Evolutionary conservation across 2,888 invertebrate genomes (phyloP).

Genomic region (Adelognathus sp.): DNA sequence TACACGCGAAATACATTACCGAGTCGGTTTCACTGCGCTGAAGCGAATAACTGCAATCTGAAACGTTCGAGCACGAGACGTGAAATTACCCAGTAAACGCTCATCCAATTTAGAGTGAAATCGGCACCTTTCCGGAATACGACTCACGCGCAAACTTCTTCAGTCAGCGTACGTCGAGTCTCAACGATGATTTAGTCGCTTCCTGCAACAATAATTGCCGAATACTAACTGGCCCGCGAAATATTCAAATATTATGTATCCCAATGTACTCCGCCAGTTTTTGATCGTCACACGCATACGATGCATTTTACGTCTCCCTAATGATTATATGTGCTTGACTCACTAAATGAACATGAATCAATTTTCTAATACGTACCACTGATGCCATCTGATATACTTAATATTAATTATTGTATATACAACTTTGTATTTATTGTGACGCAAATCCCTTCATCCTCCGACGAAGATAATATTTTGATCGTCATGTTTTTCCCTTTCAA

Average conservation of each 20-base stretch:
- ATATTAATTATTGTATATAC: background rate
- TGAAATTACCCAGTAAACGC: background rate
- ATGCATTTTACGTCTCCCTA: background rate
- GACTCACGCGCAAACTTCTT: background rate
- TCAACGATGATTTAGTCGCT: slow-evolving; percentile 31
- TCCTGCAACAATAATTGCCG: slow-evolving; percentile 46
- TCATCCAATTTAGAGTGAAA: background rate
- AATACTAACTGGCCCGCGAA: background rate
- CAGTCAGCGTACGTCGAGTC: slow-evolving; percentile 20
- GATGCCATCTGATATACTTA: background rate
- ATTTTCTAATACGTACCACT: background rate
- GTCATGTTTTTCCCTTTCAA: no score
- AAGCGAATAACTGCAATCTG: background rate
- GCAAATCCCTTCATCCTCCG: no score
- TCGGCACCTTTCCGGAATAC: background rate
- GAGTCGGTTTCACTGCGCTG: no score
- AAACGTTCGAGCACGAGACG: background rate
- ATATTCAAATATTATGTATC: background rate
- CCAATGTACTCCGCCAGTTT: background rate
- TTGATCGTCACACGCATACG: background rate
- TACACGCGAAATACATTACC: no score
- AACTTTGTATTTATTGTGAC: no score
- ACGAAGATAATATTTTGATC: no score
- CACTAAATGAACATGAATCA: background rate
- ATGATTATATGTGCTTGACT: background rate